Evolutionary conservation across 2,797 vertebrate species (phyloP).

Genomic region (Apogon hyalosoma): DNA sequence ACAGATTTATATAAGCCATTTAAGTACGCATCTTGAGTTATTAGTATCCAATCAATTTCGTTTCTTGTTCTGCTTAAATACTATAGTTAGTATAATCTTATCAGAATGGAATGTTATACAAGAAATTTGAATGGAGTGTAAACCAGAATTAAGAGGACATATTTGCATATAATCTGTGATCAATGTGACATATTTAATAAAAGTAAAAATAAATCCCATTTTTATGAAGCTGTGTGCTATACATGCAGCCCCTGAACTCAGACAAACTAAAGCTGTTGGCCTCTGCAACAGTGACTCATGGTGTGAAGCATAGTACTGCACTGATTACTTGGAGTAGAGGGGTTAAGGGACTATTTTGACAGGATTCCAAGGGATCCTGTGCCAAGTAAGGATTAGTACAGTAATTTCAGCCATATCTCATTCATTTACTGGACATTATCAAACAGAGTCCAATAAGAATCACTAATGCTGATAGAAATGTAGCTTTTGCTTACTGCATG

Average conservation of each 20-base stretch:
- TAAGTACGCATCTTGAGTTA: constrained; percentile 54
- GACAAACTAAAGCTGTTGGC: neutral
- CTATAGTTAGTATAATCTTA: constrained; percentile 52
- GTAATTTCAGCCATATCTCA: constrained; percentile 26
- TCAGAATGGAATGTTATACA: constrained; percentile 34
- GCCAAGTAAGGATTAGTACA: constrained; percentile 41
- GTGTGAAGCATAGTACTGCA: constrained; percentile 23
- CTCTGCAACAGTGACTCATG: constrained; percentile 2
- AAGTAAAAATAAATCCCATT: neutral
- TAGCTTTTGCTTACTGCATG: neutral
- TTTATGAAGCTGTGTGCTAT: constrained; percentile 2
- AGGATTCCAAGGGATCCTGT: constrained; percentile 27
- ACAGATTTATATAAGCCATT: constrained; percentile 63
- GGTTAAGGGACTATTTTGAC: constrained; percentile 43
- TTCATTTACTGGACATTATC: constrained; percentile 31
- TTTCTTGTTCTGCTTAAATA: constrained; percentile 34
- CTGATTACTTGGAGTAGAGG: constrained; percentile 29
- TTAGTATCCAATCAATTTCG: constrained; percentile 52
- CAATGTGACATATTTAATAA: constrained; percentile 14
- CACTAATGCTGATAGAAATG: neutral
- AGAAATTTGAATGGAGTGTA: constrained; percentile 21
- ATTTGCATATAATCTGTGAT: constrained; percentile 16
- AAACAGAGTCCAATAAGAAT: constrained; percentile 8
- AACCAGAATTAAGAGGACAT: neutral
- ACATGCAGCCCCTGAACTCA: constrained; percentile 1